A percentile compares a stretch with the other conserved stretches of the same genome.
These are phyloP conservation scores for Suncus etruscus DNA, from an alignment of 2,113 vertebrate species.

Conservation along the genomic window DNA sequence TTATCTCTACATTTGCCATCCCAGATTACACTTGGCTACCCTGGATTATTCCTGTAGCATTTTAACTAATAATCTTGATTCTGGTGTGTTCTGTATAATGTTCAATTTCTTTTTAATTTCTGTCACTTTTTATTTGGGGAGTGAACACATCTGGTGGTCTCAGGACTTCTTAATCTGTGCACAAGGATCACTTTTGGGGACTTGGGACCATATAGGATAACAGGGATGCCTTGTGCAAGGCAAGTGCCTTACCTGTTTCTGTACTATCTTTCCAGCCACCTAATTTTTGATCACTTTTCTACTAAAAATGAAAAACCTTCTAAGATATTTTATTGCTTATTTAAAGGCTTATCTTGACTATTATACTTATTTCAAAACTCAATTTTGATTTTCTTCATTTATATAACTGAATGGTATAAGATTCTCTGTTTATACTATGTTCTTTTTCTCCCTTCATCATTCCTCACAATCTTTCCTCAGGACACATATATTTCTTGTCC, in stretches of 20 bases:
- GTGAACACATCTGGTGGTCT: too few relatives aligned
- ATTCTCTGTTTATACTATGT: neutral
- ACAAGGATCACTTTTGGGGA: too few relatives aligned
- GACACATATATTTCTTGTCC: neutral
- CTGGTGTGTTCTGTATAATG: neutral
- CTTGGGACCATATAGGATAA: too few relatives aligned
- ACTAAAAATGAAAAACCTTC: constrained; percentile 6
- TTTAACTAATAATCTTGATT: constrained; percentile 13
- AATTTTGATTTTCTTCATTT: neutral
- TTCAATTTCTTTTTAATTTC: constrained; percentile 4
- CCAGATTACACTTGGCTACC: neutral
- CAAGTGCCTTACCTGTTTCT: too few relatives aligned
- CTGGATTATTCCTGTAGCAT: neutral
- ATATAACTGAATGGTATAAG: neutral
- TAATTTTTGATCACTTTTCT: neutral
- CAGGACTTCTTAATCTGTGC: too few relatives aligned
- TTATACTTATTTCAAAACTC: constrained; percentile 24
- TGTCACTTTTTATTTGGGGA: neutral
- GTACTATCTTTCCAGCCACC: too few relatives aligned
- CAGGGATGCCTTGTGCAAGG: too few relatives aligned
- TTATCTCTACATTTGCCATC: neutral
- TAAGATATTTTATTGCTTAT: neutral
- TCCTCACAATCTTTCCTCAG: neutral
- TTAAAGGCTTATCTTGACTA: neutral
- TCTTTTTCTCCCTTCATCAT: constrained; percentile 4